Evolutionary conservation across 2,113 vertebrate genomes (phyloP), one percentile per base, ranked within the genome.

Genomic region (Nothobranchius kuhntae): DNA sequence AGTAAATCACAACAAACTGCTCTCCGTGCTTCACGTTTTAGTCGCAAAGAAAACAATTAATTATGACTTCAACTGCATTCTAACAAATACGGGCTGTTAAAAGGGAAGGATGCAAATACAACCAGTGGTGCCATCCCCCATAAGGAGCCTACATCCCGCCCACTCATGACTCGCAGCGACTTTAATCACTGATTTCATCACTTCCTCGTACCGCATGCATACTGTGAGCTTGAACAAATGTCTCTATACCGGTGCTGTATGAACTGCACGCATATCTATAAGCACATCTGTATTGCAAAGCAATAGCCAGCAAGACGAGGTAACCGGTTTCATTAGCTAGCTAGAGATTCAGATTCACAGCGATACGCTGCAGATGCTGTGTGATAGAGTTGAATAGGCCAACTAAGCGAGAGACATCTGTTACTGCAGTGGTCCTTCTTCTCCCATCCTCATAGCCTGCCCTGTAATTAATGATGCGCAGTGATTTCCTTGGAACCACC

Each of bases 391-490:
- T 44, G 53, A 36, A 62, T 61, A 50, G 64, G 69, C 61, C 1
- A 11, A 67, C 44, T 42, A 13, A 53, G 52, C 64, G 68, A 35
- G 6, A 78, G 47, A 42, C 65, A 74, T 76, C 59, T 15, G 67
- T 76, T 77, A 61, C 75, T 51, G 35, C 42, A 75, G 77, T 68
- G 75, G 77, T 80, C 80, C 46, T 50, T 48, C 46, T 50, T 48
- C 59, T 73, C 59, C 57, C 56, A 63, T 50, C 40, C 50, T 66
- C 12, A 10, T 15, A 74, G 58, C 51, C 71, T 59, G 58, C 68
- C 75, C 77, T 82, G 65, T 10, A 80, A 79, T 84, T 80, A 84
- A 86, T 76, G 74, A 76, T 59, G 35, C 70, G 61, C 75, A 61
- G 54, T 68, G 48, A 72, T 73, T 79, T 81, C 77, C 64, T 53